Evolutionary conservation across 2,888 invertebrate species (phyloP), one percentile per base, ranked within the genome.

Genomic region (Euspilapteryx auroguttella): DNA sequence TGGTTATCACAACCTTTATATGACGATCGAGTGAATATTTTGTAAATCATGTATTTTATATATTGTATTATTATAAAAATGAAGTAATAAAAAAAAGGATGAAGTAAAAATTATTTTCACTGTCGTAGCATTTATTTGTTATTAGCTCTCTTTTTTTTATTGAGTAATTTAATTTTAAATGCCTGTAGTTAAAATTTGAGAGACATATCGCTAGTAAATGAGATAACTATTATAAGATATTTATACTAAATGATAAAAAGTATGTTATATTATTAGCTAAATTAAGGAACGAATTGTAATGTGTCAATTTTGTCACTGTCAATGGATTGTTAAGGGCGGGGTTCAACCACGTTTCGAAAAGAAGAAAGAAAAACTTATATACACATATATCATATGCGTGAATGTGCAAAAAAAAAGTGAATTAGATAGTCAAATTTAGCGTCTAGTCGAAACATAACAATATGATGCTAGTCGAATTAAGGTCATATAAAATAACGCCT

Each of bases 171-270:
- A 40, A 44, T 56, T 59, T 46, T 52, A 58, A 49, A 44, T 47
- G 65, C 65, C 55, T 58, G 57, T 71, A 71, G 66, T 49, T 47
- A 53, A 66, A 58, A 57, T 55, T 56, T 59, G 61, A 58, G 65
- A 71, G 52, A 73, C 73, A 73, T 75, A 75, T 75, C 73, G 73
- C 63, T 71, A 71, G 73, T 55, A 43, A 63, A 63, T 62, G 62
- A 63, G 57, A 57, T 57, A 51, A n/a, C n/a, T n/a, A n/a, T n/a
- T n/a, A n/a, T n/a, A n/a, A n/a, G n/a, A n/a, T n/a, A n/a, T n/a
- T n/a, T n/a, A n/a, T n/a, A n/a, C n/a, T n/a, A n/a, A n/a, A n/a
- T n/a, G n/a, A n/a, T n/a, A n/a, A n/a, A n/a, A n/a, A n/a, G n/a
- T n/a, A n/a, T n/a, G n/a, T 27, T 8, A 25, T 32, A 11, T 27